Conservation (phyloP, 2,797 vertebrate species). For the Champsocephalus gunnari region DNA sequence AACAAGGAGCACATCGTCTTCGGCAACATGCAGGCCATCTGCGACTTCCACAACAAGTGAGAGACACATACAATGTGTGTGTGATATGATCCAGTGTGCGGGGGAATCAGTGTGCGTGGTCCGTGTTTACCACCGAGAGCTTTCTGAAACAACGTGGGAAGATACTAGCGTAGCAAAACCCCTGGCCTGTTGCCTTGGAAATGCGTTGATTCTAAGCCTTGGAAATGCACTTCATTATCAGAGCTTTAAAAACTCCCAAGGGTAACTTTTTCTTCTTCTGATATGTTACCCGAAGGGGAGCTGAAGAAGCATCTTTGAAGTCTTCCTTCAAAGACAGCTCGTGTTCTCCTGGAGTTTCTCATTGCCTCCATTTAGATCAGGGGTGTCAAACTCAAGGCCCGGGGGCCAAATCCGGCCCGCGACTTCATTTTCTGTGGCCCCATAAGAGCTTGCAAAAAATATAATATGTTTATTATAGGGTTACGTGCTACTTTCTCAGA, state of each 20-base stretch:
- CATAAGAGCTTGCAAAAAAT: no score
- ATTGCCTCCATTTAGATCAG: not conserved
- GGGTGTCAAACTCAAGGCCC: no score
- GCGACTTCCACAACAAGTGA: slow-evolving; percentile 98
- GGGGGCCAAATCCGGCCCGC: no score
- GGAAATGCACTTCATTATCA: not conserved
- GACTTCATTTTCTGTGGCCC: no score
- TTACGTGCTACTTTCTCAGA: no score
- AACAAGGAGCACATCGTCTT: slow-evolving; percentile 97
- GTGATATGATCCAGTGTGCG: no score
- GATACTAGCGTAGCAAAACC: not conserved
- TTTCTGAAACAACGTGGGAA: slow-evolving; percentile 1
- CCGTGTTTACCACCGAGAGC: not conserved
- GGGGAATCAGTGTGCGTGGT: not conserved
- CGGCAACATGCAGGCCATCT: slow-evolving; percentile 98
- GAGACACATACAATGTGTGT: slow-evolving; percentile 47
- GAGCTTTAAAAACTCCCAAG: not conserved
- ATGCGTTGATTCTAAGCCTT: no score
- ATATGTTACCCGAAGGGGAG: not conserved
- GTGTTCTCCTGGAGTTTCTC: not conserved
- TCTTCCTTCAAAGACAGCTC: slow-evolving; percentile 2
- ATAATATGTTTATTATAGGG: no score
- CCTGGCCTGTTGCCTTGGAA: no score
- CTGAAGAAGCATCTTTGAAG: slow-evolving; percentile 5
- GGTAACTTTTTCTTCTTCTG: not conserved